Evolutionary conservation across 2,797 vertebrate species (phyloP).

Genomic region (Onychomys leucogaster): DNA sequence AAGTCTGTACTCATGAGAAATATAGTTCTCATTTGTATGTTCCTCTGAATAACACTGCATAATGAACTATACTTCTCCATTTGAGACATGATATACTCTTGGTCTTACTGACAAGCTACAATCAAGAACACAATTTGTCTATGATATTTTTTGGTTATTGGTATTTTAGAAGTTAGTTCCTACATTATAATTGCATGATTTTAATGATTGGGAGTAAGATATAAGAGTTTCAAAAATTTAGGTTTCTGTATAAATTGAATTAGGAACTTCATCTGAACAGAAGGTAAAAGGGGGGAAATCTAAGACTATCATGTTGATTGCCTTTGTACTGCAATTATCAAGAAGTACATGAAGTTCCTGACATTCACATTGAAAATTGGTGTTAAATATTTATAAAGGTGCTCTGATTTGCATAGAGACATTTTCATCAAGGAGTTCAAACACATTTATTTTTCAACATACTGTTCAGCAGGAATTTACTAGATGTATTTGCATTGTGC

Average conservation of each 20-base stretch:
- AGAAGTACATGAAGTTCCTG: conserved; percentile 14
- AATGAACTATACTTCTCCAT: not conserved
- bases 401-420: conserved; percentile 27
- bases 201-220: not conserved
- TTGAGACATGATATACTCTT: not conserved
- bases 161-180: not conserved
- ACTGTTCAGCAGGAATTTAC: not conserved
- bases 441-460: conserved; percentile 24
- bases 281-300: not conserved
- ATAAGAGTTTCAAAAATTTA: conserved; percentile 27
- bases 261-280: not conserved
- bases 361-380: conserved; percentile 43
- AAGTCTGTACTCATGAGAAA: not conserved
- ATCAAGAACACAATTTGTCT: not conserved
- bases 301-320: not conserved
- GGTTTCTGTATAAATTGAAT: not conserved
- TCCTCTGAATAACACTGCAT: not conserved
- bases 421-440: not conserved
- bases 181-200: not conserved
- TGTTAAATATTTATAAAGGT: conserved; percentile 63
- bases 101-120: not conserved
- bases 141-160: not conserved
- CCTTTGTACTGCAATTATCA: conserved; percentile 52
- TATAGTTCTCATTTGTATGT: not conserved
- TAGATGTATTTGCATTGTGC: not conserved